Evolutionary conservation across 37 sponge, comb jelly and placozoan species (phyloP), one percentile per base, ranked within the genome.

Genomic region (Diacarnus erythraeanus): DNA sequence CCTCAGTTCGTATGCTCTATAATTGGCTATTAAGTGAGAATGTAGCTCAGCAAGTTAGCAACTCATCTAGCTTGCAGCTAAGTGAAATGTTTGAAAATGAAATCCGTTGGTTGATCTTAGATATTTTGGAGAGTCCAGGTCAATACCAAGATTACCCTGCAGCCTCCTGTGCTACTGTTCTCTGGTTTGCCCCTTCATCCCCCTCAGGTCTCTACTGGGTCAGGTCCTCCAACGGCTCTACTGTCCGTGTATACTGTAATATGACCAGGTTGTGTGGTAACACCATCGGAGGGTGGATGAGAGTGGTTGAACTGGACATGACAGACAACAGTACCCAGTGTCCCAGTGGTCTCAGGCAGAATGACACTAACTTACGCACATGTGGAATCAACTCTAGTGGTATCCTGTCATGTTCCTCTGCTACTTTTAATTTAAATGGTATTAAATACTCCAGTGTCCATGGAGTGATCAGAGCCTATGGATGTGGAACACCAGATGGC

Each of bases 391-490:
- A 65, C 3, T 5, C 10, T 30, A 65, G 51, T 47, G 51, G 10
- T 47, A 47, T 15, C 23, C n/a, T n/a, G n/a, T n/a, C n/a, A n/a
- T 71, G 71, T 40, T 25, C 71, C 5, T 71, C 71, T 42, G 71
- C 17, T 20, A 40, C 15, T 10, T 71, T 43, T 35, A 40, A 1
- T 2, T 18, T 25, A 40, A 1, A 71, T 71, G 71, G 43, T 25
- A 2, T 71, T 3, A 30, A 65, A 25, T 81, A 81, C 42, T 30
- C 60, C 39, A 21, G 71, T 26, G 74, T 81, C 12, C 72, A 74
- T 72, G 82, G 82, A 36, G 35, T 58, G 33, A 59, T 81, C 20
- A 71, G 22, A 58, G 82, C 60, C 26, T 81, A 81, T 41, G 64
- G 72, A 40, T 10, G 57, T 26, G 73, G 74, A 22, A 35, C 35